Evolutionary conservation across 2,888 invertebrate species (phyloP).

Genomic region (Tachystola acroxantha): DNA sequence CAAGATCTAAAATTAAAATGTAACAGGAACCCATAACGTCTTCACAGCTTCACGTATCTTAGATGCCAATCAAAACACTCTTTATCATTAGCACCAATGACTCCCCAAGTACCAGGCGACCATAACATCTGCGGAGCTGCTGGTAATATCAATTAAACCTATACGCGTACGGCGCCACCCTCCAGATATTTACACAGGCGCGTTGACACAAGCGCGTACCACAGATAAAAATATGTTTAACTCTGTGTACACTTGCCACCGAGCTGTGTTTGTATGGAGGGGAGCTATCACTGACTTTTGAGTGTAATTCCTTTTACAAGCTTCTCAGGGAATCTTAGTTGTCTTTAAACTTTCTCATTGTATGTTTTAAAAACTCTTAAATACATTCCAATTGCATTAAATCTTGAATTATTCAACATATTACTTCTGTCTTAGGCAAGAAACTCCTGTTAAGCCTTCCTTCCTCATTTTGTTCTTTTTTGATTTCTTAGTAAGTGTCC

Average conservation of each 20-base stretch:
- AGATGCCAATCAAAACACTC: neutral
- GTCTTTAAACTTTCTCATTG: too few species aligned
- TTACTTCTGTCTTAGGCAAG: too few species aligned
- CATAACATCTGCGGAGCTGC: conserved; percentile 39
- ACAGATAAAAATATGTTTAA: conserved; percentile 70
- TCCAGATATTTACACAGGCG: conserved; percentile 56
- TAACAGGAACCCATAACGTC: neutral
- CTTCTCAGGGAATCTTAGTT: neutral
- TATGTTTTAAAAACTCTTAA: too few species aligned
- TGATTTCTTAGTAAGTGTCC: too few species aligned
- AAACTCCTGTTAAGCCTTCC: too few species aligned
- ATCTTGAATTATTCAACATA: too few species aligned
- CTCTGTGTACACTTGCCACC: conserved; percentile 58
- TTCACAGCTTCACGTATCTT: neutral
- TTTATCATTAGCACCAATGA: neutral
- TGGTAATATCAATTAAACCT: conserved; percentile 59
- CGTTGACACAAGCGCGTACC: conserved; percentile 55
- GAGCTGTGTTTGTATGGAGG: conserved; percentile 39
- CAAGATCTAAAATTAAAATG: too few species aligned
- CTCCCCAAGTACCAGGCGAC: conserved; percentile 27
- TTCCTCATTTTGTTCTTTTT: too few species aligned
- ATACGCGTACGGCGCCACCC: conserved; percentile 51
- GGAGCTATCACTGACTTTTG: conserved; percentile 2
- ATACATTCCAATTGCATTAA: too few species aligned
- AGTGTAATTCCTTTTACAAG: conserved; percentile 21